Base-by-base conservation (phyloP, 2,888 invertebrate genomes). In the Baccha elongata region DNA sequence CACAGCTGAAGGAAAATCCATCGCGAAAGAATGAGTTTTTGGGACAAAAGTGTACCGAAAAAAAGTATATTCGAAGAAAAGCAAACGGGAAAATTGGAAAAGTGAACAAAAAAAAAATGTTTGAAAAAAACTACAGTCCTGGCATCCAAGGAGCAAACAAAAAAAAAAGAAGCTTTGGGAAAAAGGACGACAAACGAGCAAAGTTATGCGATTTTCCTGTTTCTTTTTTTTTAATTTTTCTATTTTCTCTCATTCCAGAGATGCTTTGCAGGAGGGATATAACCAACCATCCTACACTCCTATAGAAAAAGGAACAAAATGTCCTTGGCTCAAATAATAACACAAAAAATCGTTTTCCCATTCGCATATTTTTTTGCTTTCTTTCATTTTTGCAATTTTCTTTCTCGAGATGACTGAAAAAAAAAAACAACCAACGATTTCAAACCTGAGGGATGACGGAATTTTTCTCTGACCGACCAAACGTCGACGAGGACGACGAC, bases 321-420 rank as follows among this genome's bases (percentile, higher is more conserved):
- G 78, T 83, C 83, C 83, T 83, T 83, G 83, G 78, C 73, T 83
- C 83, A 62, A 83, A 72, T 83, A 73, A 83, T 83, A 83, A 78
- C 72, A 68, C 55, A 83, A 83, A 78, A 78, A 83, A 83, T 78
- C 76, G 76, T 68, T 83, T 83, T 83, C 68, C 76, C 78, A 78
- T 83, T 78, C 64, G 69, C 48, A 32, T 52, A 37, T 44, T 21
- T 23, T 44, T 53, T 50, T 55, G 15, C 2, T 26, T 26, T 62
- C 19, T 17, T 48, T 48, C 17, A 13, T 76, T 58, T 78, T 72
- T 58, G 80, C 74, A 74, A 68, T 73, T 73, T 79, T 68, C 53
- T 58, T 71, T 35, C 35, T 37, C 67, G 60, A 79, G 37, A 65
- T 26, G 55, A 15, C 15, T 10, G 53, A 60, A 29, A 62, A 60